Evolutionary conservation across 2,888 invertebrate species (phyloP), one percentile per base, ranked within the genome.

Genomic region (Trachelus troglodyta): DNA sequence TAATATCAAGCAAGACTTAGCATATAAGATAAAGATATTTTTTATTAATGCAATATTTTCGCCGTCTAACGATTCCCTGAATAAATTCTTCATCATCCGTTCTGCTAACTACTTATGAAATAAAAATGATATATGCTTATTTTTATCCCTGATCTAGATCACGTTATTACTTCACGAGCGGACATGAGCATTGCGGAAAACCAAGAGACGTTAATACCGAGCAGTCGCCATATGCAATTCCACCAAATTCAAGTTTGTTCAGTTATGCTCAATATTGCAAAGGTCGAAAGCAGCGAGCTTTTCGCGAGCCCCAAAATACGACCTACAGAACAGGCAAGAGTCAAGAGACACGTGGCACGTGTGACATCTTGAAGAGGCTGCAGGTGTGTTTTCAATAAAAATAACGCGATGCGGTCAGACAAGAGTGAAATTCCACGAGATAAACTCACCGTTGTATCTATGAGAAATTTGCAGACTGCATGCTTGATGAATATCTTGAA

Each of bases 351-450:
- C 84, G 88, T 73, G 90, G 91, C 78, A 87, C 86, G 37, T 90
- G 92, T 83, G 94, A 94, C 85, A 90, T 95, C 82, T 92, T 95
- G 40, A 92, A 93, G 81, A 91, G 94, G 78, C 91, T 95, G 74
- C 94, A 92, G 78, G 92, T 95, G 34, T 91, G 86, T 77, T 73
- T 76, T 78, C 23, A 56, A 56, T 23, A 9, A 56, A 23, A 23
- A 23, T 56, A 56, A 56, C 0, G 15, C 6, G 23, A 56, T 15
- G 23, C 4, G 15, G 2, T 56, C 40, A 23, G 1, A 23, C 40
- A 6, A 23, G 9, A 23, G 23, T 15, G 15, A 56, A 56, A 56
- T 23, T 56, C 40, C 40, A 56, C 40, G 23, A 23, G 40, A 56
- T 56, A 56, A 23, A 23, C 40, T 56, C 23, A 56, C 23, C 23